Conservation (phyloP, 1,140 invertebrate genomes). For the Pinna nobilis region DNA sequence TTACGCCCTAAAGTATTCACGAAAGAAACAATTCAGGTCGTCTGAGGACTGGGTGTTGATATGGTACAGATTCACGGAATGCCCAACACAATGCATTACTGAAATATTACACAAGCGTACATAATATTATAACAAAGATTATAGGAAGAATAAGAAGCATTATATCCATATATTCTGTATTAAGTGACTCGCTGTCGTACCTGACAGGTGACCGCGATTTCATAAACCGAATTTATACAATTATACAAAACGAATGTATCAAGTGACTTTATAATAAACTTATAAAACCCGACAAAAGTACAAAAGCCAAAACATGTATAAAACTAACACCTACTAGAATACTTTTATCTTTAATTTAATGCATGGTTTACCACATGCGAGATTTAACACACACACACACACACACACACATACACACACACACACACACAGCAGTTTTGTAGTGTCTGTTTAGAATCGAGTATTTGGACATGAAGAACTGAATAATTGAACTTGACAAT, state of each 20-base stretch:
- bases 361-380: too few relatives aligned
- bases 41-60: constrained; percentile 94
- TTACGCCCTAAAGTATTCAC: constrained; percentile 76
- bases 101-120: constrained; percentile 75
- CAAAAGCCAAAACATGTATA: too few relatives aligned
- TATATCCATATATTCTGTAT: not conserved
- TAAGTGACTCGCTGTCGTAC: not conserved
- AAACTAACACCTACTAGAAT: too few relatives aligned
- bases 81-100: constrained; percentile 88
- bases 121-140: constrained; percentile 8
- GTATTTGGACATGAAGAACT: too few relatives aligned
- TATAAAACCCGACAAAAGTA: too few relatives aligned
- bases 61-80: constrained; percentile 99
- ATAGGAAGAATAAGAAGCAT: not conserved
- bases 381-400: too few relatives aligned
- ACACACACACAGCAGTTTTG: not conserved
- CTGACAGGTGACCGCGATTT: not conserved
- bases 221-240: not conserved
- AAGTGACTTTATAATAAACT: too few relatives aligned
- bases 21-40: constrained; percentile 79
- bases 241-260: not conserved
- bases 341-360: too few relatives aligned
- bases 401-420: too few relatives aligned
- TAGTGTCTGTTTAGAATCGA: not conserved
- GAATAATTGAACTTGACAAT: too few relatives aligned